phyloP scores from a whole-genome alignment of 2,113 vertebrate species.

The Crotophaga sulcirostris region DNA sequence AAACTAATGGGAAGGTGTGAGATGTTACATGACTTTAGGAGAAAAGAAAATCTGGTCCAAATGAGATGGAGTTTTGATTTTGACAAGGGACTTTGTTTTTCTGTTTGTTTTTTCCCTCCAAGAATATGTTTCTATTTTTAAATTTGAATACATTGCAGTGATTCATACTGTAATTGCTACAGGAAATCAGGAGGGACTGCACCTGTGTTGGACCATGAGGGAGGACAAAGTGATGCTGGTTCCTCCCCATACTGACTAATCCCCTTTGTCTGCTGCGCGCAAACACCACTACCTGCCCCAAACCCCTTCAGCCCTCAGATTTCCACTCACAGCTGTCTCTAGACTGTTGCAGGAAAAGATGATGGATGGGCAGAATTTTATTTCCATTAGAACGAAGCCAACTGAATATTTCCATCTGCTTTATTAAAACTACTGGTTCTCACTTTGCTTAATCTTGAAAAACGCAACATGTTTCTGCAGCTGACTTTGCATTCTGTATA shows the following conservation, averaged over 20 bases:
- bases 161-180: conserved; percentile 1
- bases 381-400: conserved; percentile 32
- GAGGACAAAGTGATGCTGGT: background rate
- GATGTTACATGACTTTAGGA: background rate
- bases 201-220: conserved; percentile 11
- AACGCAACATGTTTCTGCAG: conserved; percentile 19
- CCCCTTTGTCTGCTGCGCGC: background rate
- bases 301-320: background rate
- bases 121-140: conserved; percentile 19
- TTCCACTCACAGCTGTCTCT: background rate
- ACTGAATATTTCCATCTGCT: conserved; percentile 27
- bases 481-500: conserved; percentile 32
- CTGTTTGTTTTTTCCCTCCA: conserved; percentile 18
- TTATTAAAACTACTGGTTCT: conserved; percentile 36
- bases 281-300: background rate
- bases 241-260: background rate
- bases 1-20: conserved; percentile 50
- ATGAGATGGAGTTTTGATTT: background rate
- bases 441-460: conserved; percentile 35
- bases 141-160: background rate
- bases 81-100: background rate
- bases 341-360: background rate
- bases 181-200: conserved; percentile 27
- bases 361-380: conserved; percentile 36
- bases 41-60: background rate